Evolutionary conservation across 2,113 vertebrate genomes (phyloP).

Genomic region (Pogonocichla stellata): DNA sequence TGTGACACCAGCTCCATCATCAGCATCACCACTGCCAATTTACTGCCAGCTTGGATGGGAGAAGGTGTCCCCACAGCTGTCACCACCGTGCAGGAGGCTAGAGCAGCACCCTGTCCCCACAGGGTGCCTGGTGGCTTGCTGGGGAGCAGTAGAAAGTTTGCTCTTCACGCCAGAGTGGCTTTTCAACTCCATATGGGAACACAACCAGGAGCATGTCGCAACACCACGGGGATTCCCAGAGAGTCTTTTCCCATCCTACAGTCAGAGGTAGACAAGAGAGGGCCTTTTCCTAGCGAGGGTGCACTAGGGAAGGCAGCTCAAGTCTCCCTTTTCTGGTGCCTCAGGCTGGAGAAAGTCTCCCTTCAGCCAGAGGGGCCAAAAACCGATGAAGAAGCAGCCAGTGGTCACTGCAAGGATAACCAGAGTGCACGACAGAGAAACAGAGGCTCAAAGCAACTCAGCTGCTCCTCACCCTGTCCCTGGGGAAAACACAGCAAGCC

Average conservation of each 20-base stretch:
- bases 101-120: not conserved
- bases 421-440: not conserved
- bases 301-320: not conserved
- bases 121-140: fast-evolving
- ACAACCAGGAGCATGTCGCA: not conserved
- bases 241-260: not conserved
- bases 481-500: not conserved
- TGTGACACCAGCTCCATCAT: not conserved
- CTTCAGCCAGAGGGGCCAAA: not conserved
- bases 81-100: fast-evolving
- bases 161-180: fast-evolving
- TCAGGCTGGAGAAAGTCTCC: not conserved
- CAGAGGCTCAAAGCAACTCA: not conserved
- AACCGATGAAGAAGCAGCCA: not conserved
- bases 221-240: not conserved
- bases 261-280: not conserved
- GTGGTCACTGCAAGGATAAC: not conserved
- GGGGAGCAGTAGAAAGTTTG: not conserved
- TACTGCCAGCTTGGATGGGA: not conserved
- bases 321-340: not conserved
- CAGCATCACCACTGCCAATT: not conserved
- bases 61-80: not conserved
- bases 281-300: not conserved
- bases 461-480: not conserved
- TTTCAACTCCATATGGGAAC: not conserved